A percentile compares a stretch with the other conserved stretches of the same genome.
Conservation (phyloP, 2,113 vertebrate species). For the Hyperopisus bebe region DNA sequence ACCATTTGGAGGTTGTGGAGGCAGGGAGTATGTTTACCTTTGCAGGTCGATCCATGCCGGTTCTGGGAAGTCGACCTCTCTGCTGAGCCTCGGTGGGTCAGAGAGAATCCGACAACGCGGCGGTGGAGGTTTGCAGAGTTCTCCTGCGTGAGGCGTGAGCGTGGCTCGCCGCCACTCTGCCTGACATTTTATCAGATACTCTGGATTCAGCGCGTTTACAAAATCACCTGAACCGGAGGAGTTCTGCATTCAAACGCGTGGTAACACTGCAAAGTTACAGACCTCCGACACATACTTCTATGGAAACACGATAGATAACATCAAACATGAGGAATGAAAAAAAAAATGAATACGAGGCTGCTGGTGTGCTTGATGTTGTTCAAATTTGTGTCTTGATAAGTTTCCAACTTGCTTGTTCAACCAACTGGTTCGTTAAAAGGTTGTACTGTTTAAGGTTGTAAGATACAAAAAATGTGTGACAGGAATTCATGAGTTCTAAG, state of each 20-base stretch:
- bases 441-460: not conserved
- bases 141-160: not conserved
- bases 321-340: not conserved
- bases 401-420: not conserved
- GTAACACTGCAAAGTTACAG: not conserved
- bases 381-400: not conserved
- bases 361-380: not conserved
- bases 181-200: not conserved
- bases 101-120: not conserved
- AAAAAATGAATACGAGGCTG: not conserved
- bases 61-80: not conserved
- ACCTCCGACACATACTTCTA: not conserved
- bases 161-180: not conserved
- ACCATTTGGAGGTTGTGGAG: not conserved
- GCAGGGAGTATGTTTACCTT: constrained; percentile 5
- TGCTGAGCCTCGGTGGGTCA: constrained; percentile 3
- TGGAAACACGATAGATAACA: not conserved
- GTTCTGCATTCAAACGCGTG: not conserved
- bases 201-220: not conserved
- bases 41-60: constrained; percentile 9
- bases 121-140: not conserved
- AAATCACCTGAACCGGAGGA: not conserved
- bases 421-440: not conserved
- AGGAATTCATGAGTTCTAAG: not conserved
- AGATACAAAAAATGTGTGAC: not conserved